A percentile compares a stretch with the other conserved stretches of the same genome.
Evolutionary conservation across 1,140 invertebrate genomes (phyloP).

Genomic region (Drosophila ambigua): DNA sequence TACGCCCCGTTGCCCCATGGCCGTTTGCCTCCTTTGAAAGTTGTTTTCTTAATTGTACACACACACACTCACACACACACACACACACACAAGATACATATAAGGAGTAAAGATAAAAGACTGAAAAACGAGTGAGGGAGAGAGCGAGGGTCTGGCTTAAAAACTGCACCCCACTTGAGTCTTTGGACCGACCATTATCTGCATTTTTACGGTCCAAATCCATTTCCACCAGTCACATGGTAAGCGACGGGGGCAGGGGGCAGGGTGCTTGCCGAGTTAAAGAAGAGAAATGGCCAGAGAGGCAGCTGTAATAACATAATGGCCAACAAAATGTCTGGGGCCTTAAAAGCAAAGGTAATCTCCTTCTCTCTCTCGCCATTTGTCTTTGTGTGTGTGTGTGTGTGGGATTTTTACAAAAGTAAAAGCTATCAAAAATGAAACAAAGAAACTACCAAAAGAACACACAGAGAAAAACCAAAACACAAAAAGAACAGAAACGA

Average conservation of each 20-base stretch:
- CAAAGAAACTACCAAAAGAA: conserved; percentile 40
- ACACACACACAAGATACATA: no score
- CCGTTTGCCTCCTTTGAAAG: conserved; percentile 7
- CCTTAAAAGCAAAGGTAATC: conserved; percentile 71
- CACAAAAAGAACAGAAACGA: not conserved
- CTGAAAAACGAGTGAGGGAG: not conserved
- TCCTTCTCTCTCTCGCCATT: not conserved
- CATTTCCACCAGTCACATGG: conserved; percentile 54
- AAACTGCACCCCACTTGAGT: conserved; percentile 41
- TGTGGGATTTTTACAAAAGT: conserved; percentile 43
- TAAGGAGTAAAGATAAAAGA: conserved; percentile 5
- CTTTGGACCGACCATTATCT: conserved; percentile 57
- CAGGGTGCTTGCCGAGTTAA: no score
- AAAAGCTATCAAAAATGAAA: conserved; percentile 54
- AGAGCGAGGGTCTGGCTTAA: conserved; percentile 11
- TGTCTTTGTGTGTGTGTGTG: conserved; percentile 3
- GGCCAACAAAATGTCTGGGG: conserved; percentile 52
- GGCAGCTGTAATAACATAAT: conserved; percentile 78
- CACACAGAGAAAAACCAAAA: conserved; percentile 6
- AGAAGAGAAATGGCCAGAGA: conserved; percentile 32
- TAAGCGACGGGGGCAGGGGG: no score
- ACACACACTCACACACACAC: no score
- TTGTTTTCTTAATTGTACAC: conserved; percentile 48
- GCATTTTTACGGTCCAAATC: conserved; percentile 80
- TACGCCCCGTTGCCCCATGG: conserved; percentile 46